Evolutionary conservation across 2,113 vertebrate genomes (phyloP), one percentile per base, ranked within the genome.

Genomic region (Centrocercus urophasianus): DNA sequence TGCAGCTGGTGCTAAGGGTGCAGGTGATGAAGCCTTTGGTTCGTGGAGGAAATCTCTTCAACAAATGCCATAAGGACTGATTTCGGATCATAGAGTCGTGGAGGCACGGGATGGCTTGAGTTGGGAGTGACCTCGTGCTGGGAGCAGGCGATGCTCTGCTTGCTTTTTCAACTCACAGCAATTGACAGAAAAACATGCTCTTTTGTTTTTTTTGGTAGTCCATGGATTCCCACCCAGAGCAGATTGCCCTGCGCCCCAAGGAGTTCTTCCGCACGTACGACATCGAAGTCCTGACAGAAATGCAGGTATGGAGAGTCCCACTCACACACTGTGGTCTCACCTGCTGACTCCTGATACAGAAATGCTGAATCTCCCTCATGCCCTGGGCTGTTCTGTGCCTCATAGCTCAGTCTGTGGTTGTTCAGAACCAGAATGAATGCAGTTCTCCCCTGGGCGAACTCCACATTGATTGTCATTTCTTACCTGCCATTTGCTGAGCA

Each of bases 271-370:
- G 99, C 72, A 98, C 97, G 17, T 98, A 99, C 0, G 98, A 99
- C 97, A 99, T 99, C 1, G 99, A 99, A 95, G 97, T 99, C 83
- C 97, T 99, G 93, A 99, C 98, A 0, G 99, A 99, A 94, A 99
- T 98, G 91, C 99, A 99, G 98, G 99, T 99, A 77, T 61, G 81
- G 52, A 64, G 56, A 22, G 38, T 19, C 15, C 28, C 18, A 59
- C 43, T 43, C 32, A 21, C 38, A 17, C 21, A 30, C 24, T 18
- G 15, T 28, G 30, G n/a, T 50, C 45, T 40, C 11, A 38, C 10
- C 34, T 18, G 6, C 56, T 64, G 65, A 21, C 9, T 81, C 42
- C 32, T 1, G 0, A 18, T 60, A 42, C n/a, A 43, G 43, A 75
- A 63, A 24, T 1, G 0, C 0, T 63, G 34, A 16, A 27, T 76